These are phyloP conservation scores for Caerostris darwini DNA, from an alignment of 1,140 invertebrate species.

Conservation along the genomic window DNA sequence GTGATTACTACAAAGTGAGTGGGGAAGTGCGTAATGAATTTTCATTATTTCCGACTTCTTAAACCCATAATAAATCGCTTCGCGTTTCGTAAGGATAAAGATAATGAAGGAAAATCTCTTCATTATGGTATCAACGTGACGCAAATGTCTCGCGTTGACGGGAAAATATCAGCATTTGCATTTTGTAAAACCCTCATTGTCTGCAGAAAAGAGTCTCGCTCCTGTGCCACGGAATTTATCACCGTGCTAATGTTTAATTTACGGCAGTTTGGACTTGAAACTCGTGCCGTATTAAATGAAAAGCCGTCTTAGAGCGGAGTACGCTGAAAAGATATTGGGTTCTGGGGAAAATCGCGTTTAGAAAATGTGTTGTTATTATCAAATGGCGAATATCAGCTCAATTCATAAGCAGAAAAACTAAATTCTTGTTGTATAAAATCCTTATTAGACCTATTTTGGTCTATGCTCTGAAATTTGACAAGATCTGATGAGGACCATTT, in stretches of 20 bases:
- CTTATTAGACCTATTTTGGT: too few relatives aligned
- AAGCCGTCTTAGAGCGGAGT: not conserved
- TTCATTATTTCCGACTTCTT: slow-evolving; percentile 63
- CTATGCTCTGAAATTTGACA: too few relatives aligned
- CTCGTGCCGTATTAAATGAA: not conserved
- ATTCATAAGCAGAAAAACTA: not conserved
- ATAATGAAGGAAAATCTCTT: slow-evolving; percentile 21
- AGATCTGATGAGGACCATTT: too few relatives aligned
- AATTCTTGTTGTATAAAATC: not conserved
- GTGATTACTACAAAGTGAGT: slow-evolving; percentile 19
- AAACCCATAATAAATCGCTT: slow-evolving; percentile 51
- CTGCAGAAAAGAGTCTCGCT: not conserved
- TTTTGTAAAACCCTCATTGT: not conserved
- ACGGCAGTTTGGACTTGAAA: not conserved
- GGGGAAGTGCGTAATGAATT: slow-evolving; percentile 51
- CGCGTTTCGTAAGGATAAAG: not conserved
- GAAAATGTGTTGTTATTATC: not conserved
- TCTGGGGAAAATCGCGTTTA: not conserved
- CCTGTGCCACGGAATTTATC: not conserved
- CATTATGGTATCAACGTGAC: not conserved
- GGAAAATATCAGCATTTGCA: slow-evolving; percentile 35
- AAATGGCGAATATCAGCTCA: not conserved
- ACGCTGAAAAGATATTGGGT: not conserved
- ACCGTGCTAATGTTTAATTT: not conserved
- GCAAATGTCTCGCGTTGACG: not conserved